Evolutionary conservation across 1,140 invertebrate species (phyloP).

Genomic region (Leptopilina clavipes): DNA sequence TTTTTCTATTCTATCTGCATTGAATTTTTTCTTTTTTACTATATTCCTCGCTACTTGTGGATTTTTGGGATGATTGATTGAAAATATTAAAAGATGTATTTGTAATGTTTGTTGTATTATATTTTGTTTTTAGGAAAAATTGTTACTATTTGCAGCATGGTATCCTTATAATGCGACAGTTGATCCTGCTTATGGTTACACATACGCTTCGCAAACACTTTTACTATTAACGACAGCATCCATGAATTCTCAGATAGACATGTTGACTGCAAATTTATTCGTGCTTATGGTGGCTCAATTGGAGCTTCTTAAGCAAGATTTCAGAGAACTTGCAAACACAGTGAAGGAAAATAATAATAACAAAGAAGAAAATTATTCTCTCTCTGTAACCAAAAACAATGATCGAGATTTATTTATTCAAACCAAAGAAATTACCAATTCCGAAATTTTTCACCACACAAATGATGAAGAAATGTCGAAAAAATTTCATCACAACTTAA

Average conservation of each 20-base stretch:
- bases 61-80: too few relatives aligned
- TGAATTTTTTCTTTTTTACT: too few relatives aligned
- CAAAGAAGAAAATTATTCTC: not conserved
- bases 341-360: not conserved
- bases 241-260: slow-evolving; percentile 2
- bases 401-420: too few relatives aligned
- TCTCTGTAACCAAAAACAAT: too few relatives aligned
- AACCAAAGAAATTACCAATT: too few relatives aligned
- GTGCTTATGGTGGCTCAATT: not conserved
- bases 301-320: not conserved
- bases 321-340: not conserved
- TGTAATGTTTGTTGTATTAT: too few relatives aligned
- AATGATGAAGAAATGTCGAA: too few relatives aligned
- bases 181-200: not conserved
- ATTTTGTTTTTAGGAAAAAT: not conserved
- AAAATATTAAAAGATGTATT: too few relatives aligned
- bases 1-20: too few relatives aligned
- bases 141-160: not conserved
- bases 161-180: not conserved
- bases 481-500: too few relatives aligned
- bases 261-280: not conserved
- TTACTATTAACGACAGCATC: not conserved
- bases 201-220: not conserved
- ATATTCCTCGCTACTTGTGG: too few relatives aligned
- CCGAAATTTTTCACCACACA: too few relatives aligned